These are phyloP conservation scores for Brachymystax lenok DNA, from an alignment of 2,797 vertebrate species.

Conservation along the genomic window DNA sequence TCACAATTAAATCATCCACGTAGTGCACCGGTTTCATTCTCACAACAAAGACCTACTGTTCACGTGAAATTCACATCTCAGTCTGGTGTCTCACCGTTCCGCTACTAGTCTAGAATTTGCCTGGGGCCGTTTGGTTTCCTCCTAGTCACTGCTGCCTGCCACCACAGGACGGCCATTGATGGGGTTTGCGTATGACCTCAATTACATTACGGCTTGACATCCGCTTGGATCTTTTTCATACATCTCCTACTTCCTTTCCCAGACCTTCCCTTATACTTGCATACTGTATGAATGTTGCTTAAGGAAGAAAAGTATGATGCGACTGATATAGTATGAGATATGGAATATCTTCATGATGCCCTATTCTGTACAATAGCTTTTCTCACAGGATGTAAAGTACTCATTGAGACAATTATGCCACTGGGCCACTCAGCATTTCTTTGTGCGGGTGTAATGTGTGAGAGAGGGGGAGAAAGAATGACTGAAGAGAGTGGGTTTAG, in stretches of 20 bases:
- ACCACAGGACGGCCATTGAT: not conserved
- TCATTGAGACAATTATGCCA: constrained; percentile 54
- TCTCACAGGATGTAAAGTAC: constrained; percentile 34
- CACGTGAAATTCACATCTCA: not conserved
- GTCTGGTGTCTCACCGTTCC: not conserved
- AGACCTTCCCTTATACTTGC: not conserved
- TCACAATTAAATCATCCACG: constrained; percentile 8
- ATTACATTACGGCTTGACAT: constrained; percentile 5
- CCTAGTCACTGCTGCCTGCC: not conserved
- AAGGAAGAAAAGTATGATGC: constrained; percentile 21
- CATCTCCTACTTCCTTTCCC: constrained; percentile 1
- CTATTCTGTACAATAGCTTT: constrained; percentile 37
- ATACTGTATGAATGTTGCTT: too few species aligned
- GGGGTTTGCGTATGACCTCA: constrained; percentile 4
- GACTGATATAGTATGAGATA: constrained; percentile 30
- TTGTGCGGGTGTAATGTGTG: constrained; percentile 35
- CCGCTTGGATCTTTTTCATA: not conserved
- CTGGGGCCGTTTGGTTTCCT: not conserved
- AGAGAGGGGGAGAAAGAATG: constrained; percentile 9
- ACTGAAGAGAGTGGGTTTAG: not conserved
- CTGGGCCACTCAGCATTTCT: constrained; percentile 39
- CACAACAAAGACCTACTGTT: not conserved
- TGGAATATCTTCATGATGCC: constrained; percentile 40
- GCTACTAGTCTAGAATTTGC: not conserved
- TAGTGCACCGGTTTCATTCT: not conserved